Evolutionary conservation across 2,797 vertebrate species (phyloP).

Genomic region (Acomys russatus): DNA sequence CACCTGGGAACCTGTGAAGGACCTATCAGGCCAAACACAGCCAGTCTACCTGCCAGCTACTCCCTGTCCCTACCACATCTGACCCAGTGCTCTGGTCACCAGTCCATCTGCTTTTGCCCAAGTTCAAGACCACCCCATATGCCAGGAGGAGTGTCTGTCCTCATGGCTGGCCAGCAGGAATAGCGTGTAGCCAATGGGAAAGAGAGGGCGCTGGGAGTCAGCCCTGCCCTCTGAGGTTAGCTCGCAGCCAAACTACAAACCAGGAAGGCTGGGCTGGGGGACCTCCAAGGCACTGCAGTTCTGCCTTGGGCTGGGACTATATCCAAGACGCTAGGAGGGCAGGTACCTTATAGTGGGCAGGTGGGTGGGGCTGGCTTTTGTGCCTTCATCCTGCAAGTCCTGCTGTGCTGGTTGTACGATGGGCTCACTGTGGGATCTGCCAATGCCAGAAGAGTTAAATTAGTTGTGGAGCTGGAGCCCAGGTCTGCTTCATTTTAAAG

Average conservation of each 20-base stretch:
- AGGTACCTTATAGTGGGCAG: neutral
- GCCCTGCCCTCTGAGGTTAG: neutral
- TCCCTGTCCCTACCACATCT: neutral
- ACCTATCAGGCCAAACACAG: neutral
- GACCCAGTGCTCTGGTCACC: neutral
- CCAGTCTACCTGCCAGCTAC: neutral
- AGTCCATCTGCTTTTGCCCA: neutral
- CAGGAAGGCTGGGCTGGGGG: neutral
- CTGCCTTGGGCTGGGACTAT: neutral
- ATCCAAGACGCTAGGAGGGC: neutral
- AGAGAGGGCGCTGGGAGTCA: neutral
- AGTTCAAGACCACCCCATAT: neutral
- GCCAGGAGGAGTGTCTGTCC: neutral
- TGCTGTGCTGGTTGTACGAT: no score
- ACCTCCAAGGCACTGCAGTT: neutral
- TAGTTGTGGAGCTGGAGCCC: neutral
- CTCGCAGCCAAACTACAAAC: neutral
- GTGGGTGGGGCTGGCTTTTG: no score
- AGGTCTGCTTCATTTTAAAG: neutral
- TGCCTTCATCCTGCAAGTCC: neutral
- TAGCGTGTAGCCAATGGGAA: neutral
- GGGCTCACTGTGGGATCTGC: neutral
- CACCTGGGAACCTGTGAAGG: neutral
- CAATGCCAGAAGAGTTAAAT: neutral
- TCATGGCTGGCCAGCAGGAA: neutral